Conservation (phyloP, 2,888 invertebrate genomes). For the Clistopyga incitator region DNA sequence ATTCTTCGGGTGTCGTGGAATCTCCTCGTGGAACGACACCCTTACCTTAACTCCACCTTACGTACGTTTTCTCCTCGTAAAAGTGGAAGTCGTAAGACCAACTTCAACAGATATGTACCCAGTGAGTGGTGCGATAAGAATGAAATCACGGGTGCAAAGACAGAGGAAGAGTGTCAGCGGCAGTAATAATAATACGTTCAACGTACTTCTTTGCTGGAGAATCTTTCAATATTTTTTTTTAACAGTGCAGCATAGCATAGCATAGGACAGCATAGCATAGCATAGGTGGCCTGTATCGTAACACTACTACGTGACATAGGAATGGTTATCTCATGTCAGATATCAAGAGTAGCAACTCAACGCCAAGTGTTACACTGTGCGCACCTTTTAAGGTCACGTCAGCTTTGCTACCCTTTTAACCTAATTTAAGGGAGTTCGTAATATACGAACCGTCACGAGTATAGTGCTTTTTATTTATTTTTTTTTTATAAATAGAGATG, state of each 20-base stretch:
- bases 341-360: too few relatives aligned
- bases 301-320: too few relatives aligned
- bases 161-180: not conserved
- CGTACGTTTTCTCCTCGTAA: not conserved
- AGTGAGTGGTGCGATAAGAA: not conserved
- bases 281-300: too few relatives aligned
- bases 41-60: not conserved
- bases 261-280: too few relatives aligned
- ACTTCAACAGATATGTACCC: not conserved
- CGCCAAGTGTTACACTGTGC: too few relatives aligned
- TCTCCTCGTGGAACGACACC: not conserved
- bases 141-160: not conserved
- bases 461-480: too few relatives aligned
- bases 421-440: too few relatives aligned
- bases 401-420: too few relatives aligned
- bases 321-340: too few relatives aligned
- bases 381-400: too few relatives aligned
- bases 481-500: not conserved
- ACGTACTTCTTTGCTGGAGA: not conserved
- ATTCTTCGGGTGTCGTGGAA: not conserved
- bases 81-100: not conserved
- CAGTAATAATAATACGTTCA: not conserved
- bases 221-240: not conserved
- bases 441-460: too few relatives aligned
- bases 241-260: too few relatives aligned